Base-by-base conservation (phyloP, 35 echinoderm and acorn worm species). In the Heliocidaris erythrogramma region DNA sequence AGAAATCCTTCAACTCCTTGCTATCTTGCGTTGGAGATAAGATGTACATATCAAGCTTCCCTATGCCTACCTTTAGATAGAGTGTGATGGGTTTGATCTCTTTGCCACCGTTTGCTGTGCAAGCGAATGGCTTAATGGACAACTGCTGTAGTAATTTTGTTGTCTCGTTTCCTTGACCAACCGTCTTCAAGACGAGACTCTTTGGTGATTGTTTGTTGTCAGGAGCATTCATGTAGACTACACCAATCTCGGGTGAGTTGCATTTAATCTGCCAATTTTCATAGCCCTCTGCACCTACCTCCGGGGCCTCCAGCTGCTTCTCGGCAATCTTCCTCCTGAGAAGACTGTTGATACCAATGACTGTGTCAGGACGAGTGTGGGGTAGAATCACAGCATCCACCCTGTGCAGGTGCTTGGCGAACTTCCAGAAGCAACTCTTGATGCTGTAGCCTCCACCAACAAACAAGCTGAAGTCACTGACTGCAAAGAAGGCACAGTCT, bases 371-470 rank as follows among this genome's bases (percentile, higher is more conserved):
- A 85, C 95, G 93, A 95, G 97, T 95, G 53, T 97, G 96, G 10
- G 97, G 98, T 85, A 96, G 86, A 32, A 99, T 94, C 47, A 99
- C 94, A 48, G 98, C 98, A 97, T 99, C 98, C 27, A 99, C 94
- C 93, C 98, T 56, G 60, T 97, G 96, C 60, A 99, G 85, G 53
- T 99, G 98, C 92, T 99, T 99, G 30, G 98, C 98, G 97, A 99
- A 99, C 85, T 99, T 99, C 98, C 98, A 99, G 88, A 99, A 99
- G 95, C 97, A 97, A 47, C 97, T 96, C 96, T 99, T 97, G 30
- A 92, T 71, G 49, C 94, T 93, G 85, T 99, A 99, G 49, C 98
- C 98, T 65, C 98, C 98, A 32, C 98, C 98, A 88, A 99, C 94
- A 94, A 99, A 97, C 29, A 99, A 96, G 59, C 98, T 97, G 88